Evolutionary conservation across 2,888 invertebrate genomes (phyloP).

Genomic region (Coelopa pilipes): DNA sequence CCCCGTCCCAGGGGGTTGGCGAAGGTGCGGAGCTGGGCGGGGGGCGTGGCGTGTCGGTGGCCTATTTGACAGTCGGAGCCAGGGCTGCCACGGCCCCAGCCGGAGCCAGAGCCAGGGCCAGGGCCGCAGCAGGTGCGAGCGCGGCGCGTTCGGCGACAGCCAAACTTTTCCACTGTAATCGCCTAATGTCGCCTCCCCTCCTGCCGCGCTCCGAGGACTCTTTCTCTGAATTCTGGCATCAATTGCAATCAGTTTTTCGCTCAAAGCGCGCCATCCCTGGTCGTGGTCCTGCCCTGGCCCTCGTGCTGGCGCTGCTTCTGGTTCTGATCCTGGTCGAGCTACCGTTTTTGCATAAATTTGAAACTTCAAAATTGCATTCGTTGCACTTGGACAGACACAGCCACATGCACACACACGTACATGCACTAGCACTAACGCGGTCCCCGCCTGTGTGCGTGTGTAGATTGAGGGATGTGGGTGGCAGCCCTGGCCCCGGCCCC

Average conservation of each 20-base stretch:
- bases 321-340: background rate
- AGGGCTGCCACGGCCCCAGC: background rate
- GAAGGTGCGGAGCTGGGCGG: no score
- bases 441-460: background rate
- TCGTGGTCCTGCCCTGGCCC: no score
- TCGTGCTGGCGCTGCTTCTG: background rate
- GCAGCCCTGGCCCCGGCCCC: no score
- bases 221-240: no score
- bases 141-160: no score
- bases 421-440: background rate
- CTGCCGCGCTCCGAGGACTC: background rate
- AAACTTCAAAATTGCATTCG: slow-evolving; percentile 14
- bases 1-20: no score
- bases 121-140: background rate
- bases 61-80: background rate
- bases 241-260: no score
- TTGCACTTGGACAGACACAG: background rate
- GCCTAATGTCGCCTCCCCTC: background rate
- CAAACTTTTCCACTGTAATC: no score
- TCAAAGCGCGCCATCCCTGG: no score
- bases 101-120: background rate
- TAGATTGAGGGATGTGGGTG: no score
- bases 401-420: background rate
- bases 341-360: background rate
- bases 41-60: no score